A percentile compares a stretch with the other conserved stretches of the same genome.
Conservation (phyloP, 2,113 vertebrate species). For the Trichomycterus rosablanca region DNA sequence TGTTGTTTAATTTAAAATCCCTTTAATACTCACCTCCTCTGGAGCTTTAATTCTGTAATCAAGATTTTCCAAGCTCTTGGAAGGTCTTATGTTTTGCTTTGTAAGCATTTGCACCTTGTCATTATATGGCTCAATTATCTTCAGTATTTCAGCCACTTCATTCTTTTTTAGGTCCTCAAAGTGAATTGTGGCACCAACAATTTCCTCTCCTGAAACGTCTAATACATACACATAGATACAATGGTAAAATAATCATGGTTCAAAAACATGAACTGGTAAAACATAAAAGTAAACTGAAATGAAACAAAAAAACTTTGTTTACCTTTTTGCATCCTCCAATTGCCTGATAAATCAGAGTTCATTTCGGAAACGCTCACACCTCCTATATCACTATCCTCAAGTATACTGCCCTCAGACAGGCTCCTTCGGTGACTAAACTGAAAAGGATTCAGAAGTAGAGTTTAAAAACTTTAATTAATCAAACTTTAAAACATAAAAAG, state of each 20-base stretch:
- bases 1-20: too few relatives aligned
- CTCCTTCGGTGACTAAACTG: conserved; percentile 57
- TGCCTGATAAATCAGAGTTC: conserved; percentile 10
- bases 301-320: conserved; percentile 1
- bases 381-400: conserved; percentile 55
- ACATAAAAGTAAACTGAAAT: neutral
- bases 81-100: conserved; percentile 41
- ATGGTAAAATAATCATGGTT: too few relatives aligned
- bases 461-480: too few relatives aligned
- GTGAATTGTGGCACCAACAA: conserved; percentile 59
- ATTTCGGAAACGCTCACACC: conserved; percentile 51
- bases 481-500: too few relatives aligned
- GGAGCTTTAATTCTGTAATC: conserved; percentile 47
- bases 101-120: conserved; percentile 54
- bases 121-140: conserved; percentile 60
- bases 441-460: neutral
- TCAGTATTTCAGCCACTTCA: conserved; percentile 57
- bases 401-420: conserved; percentile 58
- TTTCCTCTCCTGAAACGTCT: conserved; percentile 58
- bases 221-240: neutral
- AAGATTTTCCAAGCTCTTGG: conserved; percentile 57
- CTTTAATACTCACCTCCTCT: conserved; percentile 49
- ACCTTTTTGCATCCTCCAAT: conserved; percentile 56
- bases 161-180: conserved; percentile 61
- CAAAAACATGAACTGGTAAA: too few relatives aligned